These are phyloP conservation scores for Catostylus mosaicus DNA, from an alignment of 30 jellyfish, hydroid and myxozoan species.

Conservation along the genomic window DNA sequence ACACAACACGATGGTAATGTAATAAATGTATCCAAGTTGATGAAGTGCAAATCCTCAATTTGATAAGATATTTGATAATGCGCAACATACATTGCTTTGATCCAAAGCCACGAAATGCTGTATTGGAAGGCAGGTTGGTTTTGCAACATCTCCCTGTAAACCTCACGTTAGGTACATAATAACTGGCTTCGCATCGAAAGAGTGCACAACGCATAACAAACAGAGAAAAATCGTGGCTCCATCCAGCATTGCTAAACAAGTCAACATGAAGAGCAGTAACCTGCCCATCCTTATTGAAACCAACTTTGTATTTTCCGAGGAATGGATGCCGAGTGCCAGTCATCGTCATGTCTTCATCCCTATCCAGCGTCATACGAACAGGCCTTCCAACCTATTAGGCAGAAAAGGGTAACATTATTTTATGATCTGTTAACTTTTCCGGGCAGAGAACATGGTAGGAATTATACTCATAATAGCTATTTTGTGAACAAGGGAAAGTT, in stretches of 20 bases:
- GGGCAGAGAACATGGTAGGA: too few relatives aligned
- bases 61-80: too few relatives aligned
- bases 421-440: too few relatives aligned
- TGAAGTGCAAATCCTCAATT: not conserved
- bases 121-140: conserved; percentile 39
- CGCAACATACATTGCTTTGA: conserved; percentile 28
- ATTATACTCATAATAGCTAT: too few relatives aligned
- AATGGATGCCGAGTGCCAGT: conserved; percentile 41
- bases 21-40: not conserved
- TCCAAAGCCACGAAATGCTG: conserved; percentile 60
- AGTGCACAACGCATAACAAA: not conserved
- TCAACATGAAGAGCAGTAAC: conserved; percentile 10
- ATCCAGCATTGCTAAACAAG: conserved; percentile 31
- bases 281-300: conserved; percentile 41
- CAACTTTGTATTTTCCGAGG: conserved; percentile 42
- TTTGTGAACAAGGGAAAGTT: too few relatives aligned
- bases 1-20: not conserved
- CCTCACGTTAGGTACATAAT: conserved; percentile 18
- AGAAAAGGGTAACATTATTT: too few relatives aligned
- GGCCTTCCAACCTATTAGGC: conserved; percentile 28
- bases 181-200: not conserved
- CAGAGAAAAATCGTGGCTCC: conserved; percentile 38
- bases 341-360: conserved; percentile 36
- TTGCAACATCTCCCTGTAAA: conserved; percentile 16
- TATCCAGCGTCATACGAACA: conserved; percentile 28